Conservation (phyloP, 2,797 vertebrate species). For the Lacerta viridis region DNA sequence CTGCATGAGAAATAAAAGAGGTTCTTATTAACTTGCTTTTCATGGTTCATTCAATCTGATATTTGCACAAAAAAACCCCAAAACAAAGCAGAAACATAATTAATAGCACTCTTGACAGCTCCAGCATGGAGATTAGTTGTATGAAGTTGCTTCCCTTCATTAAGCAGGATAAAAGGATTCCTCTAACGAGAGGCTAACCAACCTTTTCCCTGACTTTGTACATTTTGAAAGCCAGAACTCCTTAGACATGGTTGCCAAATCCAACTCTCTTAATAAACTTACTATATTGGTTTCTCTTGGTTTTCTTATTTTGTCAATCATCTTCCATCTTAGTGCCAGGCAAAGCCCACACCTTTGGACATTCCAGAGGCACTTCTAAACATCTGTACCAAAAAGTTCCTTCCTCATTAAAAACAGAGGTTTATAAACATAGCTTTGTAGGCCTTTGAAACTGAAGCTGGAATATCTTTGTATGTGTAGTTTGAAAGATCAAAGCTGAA, state of each 20-base stretch:
- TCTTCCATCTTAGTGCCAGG: constrained; percentile 23
- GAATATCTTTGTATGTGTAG: constrained; percentile 21
- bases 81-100: constrained; percentile 1
- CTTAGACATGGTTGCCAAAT: constrained; percentile 61
- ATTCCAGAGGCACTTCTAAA: constrained; percentile 25
- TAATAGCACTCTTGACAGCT: constrained; percentile 51
- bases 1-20: constrained; percentile 74
- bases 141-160: constrained; percentile 64
- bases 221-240: constrained; percentile 65
- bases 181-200: constrained; percentile 55
- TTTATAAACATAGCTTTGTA: constrained; percentile 21
- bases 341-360: constrained; percentile 25
- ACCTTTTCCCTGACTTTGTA: constrained; percentile 61
- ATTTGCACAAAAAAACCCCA: constrained; percentile 2
- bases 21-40: constrained; percentile 56
- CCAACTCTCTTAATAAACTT: constrained; percentile 62
- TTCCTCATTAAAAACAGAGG: background rate
- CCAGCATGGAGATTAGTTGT: constrained; percentile 65
- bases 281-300: constrained; percentile 39
- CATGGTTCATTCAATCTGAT: constrained; percentile 43
- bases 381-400: constrained; percentile 3
- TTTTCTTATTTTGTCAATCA: constrained; percentile 40
- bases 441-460: constrained; percentile 31
- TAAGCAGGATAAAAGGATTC: constrained; percentile 70
- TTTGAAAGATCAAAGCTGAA: constrained; percentile 27